Base-by-base conservation (phyloP, 2,888 invertebrate species). In the Argyresthia albistria region DNA sequence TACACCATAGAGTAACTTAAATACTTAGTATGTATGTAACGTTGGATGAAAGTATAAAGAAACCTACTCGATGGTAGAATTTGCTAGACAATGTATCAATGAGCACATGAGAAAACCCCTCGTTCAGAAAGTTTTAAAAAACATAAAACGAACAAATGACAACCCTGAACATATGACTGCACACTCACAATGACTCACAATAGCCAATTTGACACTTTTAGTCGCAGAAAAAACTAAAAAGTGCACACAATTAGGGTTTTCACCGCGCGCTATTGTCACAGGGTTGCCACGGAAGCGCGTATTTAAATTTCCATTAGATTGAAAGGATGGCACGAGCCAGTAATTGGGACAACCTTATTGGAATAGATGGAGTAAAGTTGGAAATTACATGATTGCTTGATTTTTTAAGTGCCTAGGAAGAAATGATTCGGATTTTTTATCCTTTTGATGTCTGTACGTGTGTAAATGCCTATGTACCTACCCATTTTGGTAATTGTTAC, bases 221-320 rank as follows among this genome's bases (percentile, higher is more conserved):
- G 71, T 73, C 74, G 70, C 64, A 70, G 73, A 72, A 73, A 68
- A 71, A 78, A 46, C 47, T 47, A 65, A 65, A 63, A 64, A 58
- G 67, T 63, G 62, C 63, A 53, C 53, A 58, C 79, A 79, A 80
- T 80, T 79, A 80, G 76, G 72, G 73, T 64, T 73, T 69, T 70
- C 68, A 64, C 69, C 65, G 60, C 65, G 53, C 51, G 50, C 73
- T 69, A 74, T 78, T 79, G 76, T 72, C 60, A 60, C 62, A 14
- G 11, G 14, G 9, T 35, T 61, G 63, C 59, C 59, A 59, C 76
- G 84, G 82, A 81, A 81, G 74, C 72, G 67, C 73, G 69, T 79
- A 78, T 84, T 87, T 86, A 84, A 86, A 81, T 80, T 79, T 83
- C 86, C 84, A 87, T 86, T 86, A 84, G 73, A 70, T 73, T 65